A percentile compares a stretch with the other conserved stretches of the same genome.
Evolutionary conservation across 2,888 invertebrate genomes (phyloP).

Genomic region (Cataglyphis cursor): DNA sequence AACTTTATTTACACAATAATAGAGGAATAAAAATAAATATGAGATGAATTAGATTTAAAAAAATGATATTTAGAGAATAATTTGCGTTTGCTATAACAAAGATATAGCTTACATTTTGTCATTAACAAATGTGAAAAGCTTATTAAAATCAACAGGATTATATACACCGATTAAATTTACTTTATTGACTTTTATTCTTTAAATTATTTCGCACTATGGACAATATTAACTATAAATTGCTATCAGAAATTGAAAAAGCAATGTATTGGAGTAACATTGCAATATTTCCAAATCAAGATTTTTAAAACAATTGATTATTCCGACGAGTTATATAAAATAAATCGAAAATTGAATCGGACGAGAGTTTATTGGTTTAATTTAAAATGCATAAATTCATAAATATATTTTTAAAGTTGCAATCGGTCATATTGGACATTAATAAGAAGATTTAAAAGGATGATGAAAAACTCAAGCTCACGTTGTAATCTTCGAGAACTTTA

Average conservation of each 20-base stretch:
- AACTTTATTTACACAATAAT: background rate
- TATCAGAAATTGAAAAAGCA: conserved; percentile 52
- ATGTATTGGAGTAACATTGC: background rate
- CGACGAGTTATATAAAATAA: conserved; percentile 37
- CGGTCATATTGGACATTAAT: background rate
- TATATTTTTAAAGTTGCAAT: conserved; percentile 29
- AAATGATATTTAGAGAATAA: background rate
- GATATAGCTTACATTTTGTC: conserved; percentile 27
- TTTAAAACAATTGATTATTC: conserved; percentile 43
- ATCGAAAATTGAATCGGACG: conserved; percentile 23
- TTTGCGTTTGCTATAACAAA: conserved; percentile 30
- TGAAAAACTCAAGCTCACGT: conserved; percentile 27
- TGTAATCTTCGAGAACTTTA: conserved; percentile 39
- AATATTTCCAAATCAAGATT: conserved; percentile 35
- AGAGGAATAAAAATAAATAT: background rate
- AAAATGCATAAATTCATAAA: conserved; percentile 19
- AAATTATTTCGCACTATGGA: conserved; percentile 12
- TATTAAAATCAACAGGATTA: conserved; percentile 21
- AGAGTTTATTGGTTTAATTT: conserved; percentile 37
- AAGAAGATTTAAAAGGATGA: background rate
- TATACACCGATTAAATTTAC: conserved; percentile 27
- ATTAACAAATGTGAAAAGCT: conserved; percentile 22
- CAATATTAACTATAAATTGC: conserved; percentile 43
- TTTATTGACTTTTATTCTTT: conserved; percentile 48
- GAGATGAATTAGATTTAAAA: background rate